Percentiles rank a stretch among this genome's conserved stretches.
These are phyloP conservation scores for Cacoxenus indagator DNA, from an alignment of 2,888 invertebrate genomes.

Conservation along the genomic window DNA sequence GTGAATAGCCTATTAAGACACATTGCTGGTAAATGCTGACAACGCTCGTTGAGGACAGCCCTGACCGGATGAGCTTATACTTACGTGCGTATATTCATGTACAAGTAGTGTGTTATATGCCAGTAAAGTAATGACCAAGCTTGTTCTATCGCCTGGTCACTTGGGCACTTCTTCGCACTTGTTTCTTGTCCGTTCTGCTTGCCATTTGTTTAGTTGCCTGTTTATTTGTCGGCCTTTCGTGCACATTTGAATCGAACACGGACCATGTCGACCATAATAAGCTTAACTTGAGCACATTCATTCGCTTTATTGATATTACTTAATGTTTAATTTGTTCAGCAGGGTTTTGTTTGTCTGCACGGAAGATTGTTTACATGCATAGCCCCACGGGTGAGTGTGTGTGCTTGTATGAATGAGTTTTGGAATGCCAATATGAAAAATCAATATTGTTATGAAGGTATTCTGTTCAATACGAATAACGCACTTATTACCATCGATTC, in stretches of 20 bases:
- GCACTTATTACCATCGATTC: not conserved
- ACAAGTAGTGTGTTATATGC: not conserved
- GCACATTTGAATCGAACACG: not conserved
- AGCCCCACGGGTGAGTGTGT: slow-evolving; percentile 7
- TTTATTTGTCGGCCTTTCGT: not conserved
- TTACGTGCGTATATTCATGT: not conserved
- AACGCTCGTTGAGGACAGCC: too few relatives aligned
- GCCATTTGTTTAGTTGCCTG: too few relatives aligned
- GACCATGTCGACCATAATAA: slow-evolving; percentile 9
- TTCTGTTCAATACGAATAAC: not conserved
- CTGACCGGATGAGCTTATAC: not conserved
- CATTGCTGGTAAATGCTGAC: too few relatives aligned
- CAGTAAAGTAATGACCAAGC: not conserved
- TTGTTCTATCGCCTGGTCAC: not conserved
- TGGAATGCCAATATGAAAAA: slow-evolving; percentile 5
- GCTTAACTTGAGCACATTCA: not conserved
- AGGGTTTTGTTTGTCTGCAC: slow-evolving; percentile 36
- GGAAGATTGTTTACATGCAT: slow-evolving; percentile 15
- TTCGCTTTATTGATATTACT: slow-evolving; percentile 6
- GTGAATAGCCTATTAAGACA: slow-evolving; percentile 55
- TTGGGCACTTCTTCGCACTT: not conserved
- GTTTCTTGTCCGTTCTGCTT: not conserved
- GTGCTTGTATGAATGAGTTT: slow-evolving; percentile 10
- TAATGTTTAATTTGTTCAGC: slow-evolving; percentile 25
- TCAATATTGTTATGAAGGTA: slow-evolving; percentile 11